phyloP scores from a whole-genome alignment of 2,113 vertebrate genomes.

The Microtus montanus region DNA sequence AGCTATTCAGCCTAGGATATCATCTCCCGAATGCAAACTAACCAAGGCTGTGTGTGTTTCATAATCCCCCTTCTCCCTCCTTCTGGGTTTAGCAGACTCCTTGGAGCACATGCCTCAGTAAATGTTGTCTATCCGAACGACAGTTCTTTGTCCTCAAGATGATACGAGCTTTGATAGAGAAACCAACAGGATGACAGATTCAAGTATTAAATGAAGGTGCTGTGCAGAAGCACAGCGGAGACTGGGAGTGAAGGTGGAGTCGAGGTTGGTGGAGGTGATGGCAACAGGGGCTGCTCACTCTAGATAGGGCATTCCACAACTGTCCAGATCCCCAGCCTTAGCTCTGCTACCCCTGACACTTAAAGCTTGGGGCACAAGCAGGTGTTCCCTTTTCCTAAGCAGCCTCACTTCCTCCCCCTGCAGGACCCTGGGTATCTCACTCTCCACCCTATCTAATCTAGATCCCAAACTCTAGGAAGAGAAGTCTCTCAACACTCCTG shows the following conservation, averaged over 20 bases:
- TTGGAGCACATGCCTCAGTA: background rate
- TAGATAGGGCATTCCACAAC: background rate
- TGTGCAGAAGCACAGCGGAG: background rate
- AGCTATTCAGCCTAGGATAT: background rate
- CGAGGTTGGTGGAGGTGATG: background rate
- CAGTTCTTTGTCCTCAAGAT: slow-evolving; percentile 34
- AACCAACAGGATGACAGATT: slow-evolving; percentile 19
- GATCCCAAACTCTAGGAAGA: background rate
- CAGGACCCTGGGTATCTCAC: background rate
- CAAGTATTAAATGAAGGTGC: background rate
- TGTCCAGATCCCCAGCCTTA: background rate
- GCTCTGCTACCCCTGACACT: background rate
- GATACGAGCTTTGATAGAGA: slow-evolving; percentile 15
- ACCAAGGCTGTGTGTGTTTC: background rate
- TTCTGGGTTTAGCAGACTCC: background rate
- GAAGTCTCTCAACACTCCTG: background rate
- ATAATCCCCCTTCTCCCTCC: background rate
- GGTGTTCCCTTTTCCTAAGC: background rate
- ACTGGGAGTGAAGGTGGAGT: background rate
- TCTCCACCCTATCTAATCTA: background rate
- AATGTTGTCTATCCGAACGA: background rate
- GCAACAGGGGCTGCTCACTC: background rate
- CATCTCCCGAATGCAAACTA: background rate
- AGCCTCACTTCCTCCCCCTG: background rate
- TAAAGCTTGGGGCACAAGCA: background rate